These are phyloP conservation scores for Sesia apiformis DNA, from an alignment of 2,888 invertebrate species.

Conservation along the genomic window DNA sequence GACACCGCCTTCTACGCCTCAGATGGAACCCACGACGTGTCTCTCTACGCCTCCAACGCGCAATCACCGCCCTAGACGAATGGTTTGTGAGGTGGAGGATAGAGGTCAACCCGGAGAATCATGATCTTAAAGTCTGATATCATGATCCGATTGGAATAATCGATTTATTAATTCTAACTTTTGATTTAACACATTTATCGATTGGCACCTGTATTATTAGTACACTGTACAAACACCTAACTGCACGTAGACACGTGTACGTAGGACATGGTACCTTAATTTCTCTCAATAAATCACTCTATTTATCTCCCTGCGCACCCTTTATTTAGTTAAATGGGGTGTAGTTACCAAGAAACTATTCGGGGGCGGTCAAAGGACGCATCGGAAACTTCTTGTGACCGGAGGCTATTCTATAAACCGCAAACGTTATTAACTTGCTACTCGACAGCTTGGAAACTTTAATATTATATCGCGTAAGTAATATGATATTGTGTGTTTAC, in stretches of 20 bases:
- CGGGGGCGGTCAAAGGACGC: conserved; percentile 25
- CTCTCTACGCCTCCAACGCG: too few species aligned
- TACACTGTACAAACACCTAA: not conserved
- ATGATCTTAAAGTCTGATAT: too few species aligned
- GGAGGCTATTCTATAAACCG: not conserved
- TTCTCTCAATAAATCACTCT: conserved; percentile 18
- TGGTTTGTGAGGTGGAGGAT: too few species aligned
- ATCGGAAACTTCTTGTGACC: conserved; percentile 8
- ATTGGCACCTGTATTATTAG: too few species aligned
- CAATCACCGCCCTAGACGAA: too few species aligned
- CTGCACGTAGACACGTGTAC: not conserved
- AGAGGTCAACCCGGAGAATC: too few species aligned
- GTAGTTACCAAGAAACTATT: conserved; percentile 30
- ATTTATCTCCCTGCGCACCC: conserved; percentile 20
- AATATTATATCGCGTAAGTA: not conserved
- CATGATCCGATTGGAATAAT: too few species aligned
- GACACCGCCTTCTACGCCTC: too few species aligned
- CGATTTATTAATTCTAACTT: too few species aligned
- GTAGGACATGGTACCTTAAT: not conserved
- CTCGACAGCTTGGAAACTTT: not conserved
- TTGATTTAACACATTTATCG: too few species aligned
- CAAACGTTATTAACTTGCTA: not conserved
- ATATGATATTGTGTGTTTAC: not conserved
- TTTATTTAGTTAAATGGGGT: conserved; percentile 24
- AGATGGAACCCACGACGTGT: too few species aligned